phyloP scores from a whole-genome alignment of 2,113 vertebrate genomes.

The Suricata suricatta region DNA sequence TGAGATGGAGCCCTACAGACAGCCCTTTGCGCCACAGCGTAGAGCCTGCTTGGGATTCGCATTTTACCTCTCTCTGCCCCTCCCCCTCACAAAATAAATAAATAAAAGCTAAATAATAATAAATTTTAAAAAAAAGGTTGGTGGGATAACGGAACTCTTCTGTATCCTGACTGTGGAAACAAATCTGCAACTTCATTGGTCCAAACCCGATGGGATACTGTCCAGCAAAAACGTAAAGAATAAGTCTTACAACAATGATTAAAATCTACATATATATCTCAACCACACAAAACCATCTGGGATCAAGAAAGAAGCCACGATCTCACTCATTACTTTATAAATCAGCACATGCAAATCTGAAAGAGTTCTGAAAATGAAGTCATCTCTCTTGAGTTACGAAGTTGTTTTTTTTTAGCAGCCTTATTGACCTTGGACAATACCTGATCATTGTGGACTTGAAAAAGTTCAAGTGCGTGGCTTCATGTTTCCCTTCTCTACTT shows the following conservation, averaged over 20 bases:
- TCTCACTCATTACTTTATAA: not conserved
- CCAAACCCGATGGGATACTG: not conserved
- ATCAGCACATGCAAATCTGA: not conserved
- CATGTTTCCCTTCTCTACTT: not conserved
- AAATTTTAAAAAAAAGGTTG: conserved; percentile 30
- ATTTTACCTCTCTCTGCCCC: no score
- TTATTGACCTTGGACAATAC: not conserved
- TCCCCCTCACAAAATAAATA: no score
- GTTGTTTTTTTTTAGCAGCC: not conserved
- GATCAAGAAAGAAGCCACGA: conserved; percentile 17
- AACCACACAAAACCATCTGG: not conserved
- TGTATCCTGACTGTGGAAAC: not conserved
- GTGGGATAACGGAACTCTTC: not conserved
- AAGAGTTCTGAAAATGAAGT: not conserved
- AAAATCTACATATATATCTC: not conserved
- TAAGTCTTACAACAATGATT: not conserved
- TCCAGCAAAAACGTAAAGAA: not conserved
- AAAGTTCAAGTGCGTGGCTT: not conserved
- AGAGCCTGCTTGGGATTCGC: no score
- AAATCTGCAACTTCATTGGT: not conserved
- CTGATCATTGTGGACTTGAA: not conserved
- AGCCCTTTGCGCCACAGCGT: no score
- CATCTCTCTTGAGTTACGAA: not conserved
- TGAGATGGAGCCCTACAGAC: no score
- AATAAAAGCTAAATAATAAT: no score